phyloP scores from a whole-genome alignment of 2,797 vertebrate species.

The Florisuga fusca region DNA sequence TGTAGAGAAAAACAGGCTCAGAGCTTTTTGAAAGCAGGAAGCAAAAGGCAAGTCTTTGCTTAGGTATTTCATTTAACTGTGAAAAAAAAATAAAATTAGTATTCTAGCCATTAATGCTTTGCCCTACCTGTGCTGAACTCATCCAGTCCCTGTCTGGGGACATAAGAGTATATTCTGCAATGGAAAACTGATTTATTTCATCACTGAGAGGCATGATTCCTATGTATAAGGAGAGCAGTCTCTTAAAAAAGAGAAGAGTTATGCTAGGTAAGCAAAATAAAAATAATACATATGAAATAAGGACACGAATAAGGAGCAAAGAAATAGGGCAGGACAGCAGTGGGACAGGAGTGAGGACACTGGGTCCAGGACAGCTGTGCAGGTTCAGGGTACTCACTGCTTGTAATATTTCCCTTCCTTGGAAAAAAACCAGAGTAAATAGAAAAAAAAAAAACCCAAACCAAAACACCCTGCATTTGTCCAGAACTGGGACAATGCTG shows the following conservation, averaged over 20 bases:
- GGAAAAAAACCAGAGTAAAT: not conserved
- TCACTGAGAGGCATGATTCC: not conserved
- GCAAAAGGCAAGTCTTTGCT: not conserved
- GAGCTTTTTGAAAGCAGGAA: not conserved
- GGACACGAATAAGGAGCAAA: not conserved
- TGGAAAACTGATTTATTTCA: not conserved
- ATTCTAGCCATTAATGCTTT: not conserved
- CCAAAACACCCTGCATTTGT: not conserved
- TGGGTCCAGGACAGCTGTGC: not conserved
- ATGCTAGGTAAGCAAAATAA: not conserved
- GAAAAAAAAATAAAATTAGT: not conserved
- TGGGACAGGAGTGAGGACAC: not conserved
- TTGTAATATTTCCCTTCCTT: accelerated
- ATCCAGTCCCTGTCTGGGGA: not conserved
- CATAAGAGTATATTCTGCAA: not conserved
- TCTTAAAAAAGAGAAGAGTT: not conserved
- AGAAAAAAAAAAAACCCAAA: not conserved
- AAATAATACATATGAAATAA: not conserved
- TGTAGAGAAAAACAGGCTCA: not conserved
- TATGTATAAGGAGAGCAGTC: not conserved
- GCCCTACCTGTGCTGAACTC: not conserved
- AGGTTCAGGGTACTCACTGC: not conserved
- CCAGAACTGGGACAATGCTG: not conserved
- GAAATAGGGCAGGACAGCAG: accelerated
- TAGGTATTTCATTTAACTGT: not conserved